These are phyloP conservation scores for Tyrannus savana DNA, from an alignment of 2,113 vertebrate species.

Conservation along the genomic window DNA sequence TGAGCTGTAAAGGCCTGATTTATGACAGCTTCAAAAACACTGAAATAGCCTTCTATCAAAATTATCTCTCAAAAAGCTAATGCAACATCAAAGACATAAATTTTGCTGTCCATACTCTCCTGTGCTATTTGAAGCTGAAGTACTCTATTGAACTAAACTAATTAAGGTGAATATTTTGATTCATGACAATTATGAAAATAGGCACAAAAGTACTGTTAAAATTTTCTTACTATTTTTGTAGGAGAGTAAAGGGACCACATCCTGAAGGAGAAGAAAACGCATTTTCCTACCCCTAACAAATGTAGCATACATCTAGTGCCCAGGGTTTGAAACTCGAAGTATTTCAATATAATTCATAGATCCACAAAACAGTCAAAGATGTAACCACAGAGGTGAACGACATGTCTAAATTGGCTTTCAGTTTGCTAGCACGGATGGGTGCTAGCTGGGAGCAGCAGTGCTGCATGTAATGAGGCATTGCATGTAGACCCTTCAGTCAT, in stretches of 20 bases:
- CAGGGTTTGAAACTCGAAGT: background rate
- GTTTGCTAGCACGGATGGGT: background rate
- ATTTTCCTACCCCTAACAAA: background rate
- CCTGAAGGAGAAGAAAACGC: background rate
- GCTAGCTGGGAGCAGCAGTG: background rate
- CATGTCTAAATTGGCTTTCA: background rate
- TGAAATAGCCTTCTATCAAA: background rate
- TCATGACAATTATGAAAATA: background rate
- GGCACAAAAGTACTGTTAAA: background rate
- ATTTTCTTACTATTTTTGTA: background rate
- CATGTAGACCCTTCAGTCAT: background rate
- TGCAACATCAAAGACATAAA: background rate
- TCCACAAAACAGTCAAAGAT: background rate
- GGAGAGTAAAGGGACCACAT: background rate
- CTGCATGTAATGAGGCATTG: background rate
- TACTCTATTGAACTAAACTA: background rate
- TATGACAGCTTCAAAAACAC: background rate
- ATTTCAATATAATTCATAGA: background rate
- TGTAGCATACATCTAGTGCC: background rate
- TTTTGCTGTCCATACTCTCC: background rate
- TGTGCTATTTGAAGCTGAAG: background rate
- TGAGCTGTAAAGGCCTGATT: background rate
- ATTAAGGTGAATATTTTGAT: background rate
- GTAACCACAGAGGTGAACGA: background rate
- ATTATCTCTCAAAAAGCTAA: background rate